Conservation (phyloP, 2,113 vertebrate species). For the Cercocebus atys region DNA sequence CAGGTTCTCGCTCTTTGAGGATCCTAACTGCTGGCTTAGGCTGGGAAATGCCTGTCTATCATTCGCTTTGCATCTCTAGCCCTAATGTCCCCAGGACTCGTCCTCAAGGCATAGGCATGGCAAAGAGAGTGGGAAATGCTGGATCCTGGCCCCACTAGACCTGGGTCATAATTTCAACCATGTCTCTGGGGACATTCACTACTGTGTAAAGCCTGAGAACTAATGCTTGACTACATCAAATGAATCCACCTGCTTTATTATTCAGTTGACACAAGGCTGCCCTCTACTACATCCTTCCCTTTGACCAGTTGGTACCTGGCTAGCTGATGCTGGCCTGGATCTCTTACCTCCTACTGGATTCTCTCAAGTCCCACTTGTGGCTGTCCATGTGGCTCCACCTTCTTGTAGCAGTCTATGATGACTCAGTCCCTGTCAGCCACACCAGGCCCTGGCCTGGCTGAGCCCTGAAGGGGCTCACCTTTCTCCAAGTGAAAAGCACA, state of each 20-base stretch:
- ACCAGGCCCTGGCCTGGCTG: neutral
- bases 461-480: neutral
- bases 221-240: accelerated
- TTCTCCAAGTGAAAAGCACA: neutral
- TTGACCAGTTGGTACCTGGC: too few relatives aligned
- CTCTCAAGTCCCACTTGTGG: neutral
- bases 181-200: too few relatives aligned
- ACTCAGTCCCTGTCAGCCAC: neutral
- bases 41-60: neutral
- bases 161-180: too few relatives aligned
- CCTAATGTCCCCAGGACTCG: neutral
- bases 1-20: neutral
- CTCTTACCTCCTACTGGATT: neutral
- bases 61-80: accelerated
- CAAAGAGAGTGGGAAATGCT: neutral
- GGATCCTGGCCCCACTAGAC: neutral
- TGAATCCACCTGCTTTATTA: neutral
- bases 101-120: too few relatives aligned
- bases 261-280: too few relatives aligned
- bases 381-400: too few relatives aligned
- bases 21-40: neutral
- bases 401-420: too few relatives aligned
- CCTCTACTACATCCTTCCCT: neutral
- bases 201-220: neutral
- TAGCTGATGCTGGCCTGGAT: neutral